Evolutionary conservation across 2,888 invertebrate species (phyloP), one percentile per base, ranked within the genome.

Genomic region (Augochlorella aurata): DNA sequence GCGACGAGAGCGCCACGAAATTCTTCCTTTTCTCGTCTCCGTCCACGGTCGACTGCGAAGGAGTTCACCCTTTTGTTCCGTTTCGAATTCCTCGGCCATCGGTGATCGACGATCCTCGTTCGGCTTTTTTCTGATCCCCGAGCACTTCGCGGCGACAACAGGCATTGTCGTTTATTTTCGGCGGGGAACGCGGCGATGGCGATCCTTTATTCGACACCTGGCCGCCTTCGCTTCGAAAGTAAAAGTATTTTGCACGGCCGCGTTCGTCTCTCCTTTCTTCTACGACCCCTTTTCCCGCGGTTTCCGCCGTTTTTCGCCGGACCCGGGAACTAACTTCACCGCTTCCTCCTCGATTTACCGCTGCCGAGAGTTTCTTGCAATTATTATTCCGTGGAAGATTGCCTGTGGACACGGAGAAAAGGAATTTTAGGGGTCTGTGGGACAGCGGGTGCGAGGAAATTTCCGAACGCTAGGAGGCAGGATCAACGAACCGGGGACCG

Each of bases 191-290:
- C 16, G 50, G 16, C 54, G 21, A 38, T 18, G 47, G 52, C 38
- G n/a, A 2, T 49, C 14, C 12, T 65, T 45, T 47, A 69, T 47
- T 14, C 14, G 44, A 29, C 52, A 24, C 45, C 29, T 24, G 63
- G 50, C 45, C 52, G 63, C 63, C 12, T 69, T 74, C 69, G 54
- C 74, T 69, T 38, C 9, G 67, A 67, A 79, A 79, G 71, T 77
- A 72, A 72, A 72, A 79, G 67, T 63, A 52, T 78, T 80, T 78
- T 45, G 50, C 61, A 66, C 9, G 47, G 9, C 47, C 10, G 2
- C 47, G 44, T 47, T 54, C 50, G n/a, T 24, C 16, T 24, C 16
- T 7, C n/a, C 16, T 58, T 3, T 63, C 63, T 29, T 29, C 29
- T 29, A 29, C 29, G 29, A 1, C 29, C 29, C 29, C 29, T 29